Conservation (phyloP, 2,797 vertebrate species). For the Malacoctenus gilli region DNA sequence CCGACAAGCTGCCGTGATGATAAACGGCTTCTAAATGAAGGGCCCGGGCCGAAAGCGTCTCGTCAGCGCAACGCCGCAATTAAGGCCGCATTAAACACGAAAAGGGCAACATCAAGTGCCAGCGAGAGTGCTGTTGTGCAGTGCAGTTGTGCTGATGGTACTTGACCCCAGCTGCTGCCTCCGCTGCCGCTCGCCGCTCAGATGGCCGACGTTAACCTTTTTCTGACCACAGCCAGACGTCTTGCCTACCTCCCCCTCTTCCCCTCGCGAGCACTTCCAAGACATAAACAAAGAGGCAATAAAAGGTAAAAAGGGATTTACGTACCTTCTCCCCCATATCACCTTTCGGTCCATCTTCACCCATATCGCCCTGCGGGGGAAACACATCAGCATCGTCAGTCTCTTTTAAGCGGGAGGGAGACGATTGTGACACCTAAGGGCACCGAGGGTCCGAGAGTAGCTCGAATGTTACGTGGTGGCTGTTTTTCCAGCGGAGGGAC, state of each 20-base stretch:
- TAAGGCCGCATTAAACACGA: slow-evolving; percentile 55
- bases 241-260: slow-evolving; percentile 20
- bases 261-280: no score
- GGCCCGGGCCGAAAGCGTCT: slow-evolving; percentile 56
- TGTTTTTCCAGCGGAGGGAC: not conserved
- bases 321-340: slow-evolving; percentile 93
- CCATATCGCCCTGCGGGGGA: slow-evolving; percentile 88
- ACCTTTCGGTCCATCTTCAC: slow-evolving; percentile 90
- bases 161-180: no score
- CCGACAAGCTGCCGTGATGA: no score
- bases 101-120: slow-evolving; percentile 37
- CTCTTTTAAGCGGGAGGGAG: not conserved
- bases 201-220: slow-evolving; percentile 50
- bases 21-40: slow-evolving; percentile 76
- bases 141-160: slow-evolving; percentile 54
- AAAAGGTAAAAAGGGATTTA: slow-evolving; percentile 30
- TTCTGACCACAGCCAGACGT: slow-evolving; percentile 16
- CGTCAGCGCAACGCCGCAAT: slow-evolving; percentile 54
- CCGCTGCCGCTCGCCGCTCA: no score
- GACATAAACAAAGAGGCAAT: slow-evolving; percentile 38
- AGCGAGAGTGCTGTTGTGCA: slow-evolving; percentile 34
- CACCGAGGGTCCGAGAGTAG: slow-evolving; percentile 13
- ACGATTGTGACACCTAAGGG: not conserved
- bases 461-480: no score
- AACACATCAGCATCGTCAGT: slow-evolving; percentile 36